Evolutionary conservation across 2,113 vertebrate genomes (phyloP), one percentile per base, ranked within the genome.

Genomic region (Dasyurus viverrinus): DNA sequence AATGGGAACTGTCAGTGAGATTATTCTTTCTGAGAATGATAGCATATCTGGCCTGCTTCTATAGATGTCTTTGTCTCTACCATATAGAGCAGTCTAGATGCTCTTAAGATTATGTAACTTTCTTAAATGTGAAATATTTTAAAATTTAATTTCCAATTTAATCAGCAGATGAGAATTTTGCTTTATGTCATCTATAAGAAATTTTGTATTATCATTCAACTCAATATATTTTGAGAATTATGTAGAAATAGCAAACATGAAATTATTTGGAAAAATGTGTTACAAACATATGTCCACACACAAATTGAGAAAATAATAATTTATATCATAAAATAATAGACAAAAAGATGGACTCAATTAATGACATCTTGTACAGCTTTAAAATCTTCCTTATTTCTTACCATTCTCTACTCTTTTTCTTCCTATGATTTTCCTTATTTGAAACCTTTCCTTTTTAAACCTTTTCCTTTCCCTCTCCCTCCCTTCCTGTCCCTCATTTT

Each of bases 401-500:
- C 10, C 57, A 27, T 25, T 92, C 93, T 57, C 96, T 95, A 57
- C 94, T 52, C 91, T 94, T 36, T 92, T 94, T 6, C 76, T 96
- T 96, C 50, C 22, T 84, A 2, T 2, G 4, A 76, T 94, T 60
- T 97, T 96, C 0, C 26, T 46, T 53, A 68, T 84, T 92, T 91
- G n/a, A n/a, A n/a, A n/a, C 92, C 91, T 19, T 53, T 14, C 57
- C 57, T 25, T 92, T 93, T 57, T 96, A 95, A 57, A 93, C 50
- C 91, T 94, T 36, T 92, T 94, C 76, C 76, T 96, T 96, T 76
- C 93, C 57, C 91, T 94, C 84, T 95, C 53, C 94, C 89, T 90
- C 24, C 93, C 96, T 95, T 47, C 0, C 24, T n/a, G 48, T 76
- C 55, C 93, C 90, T 93, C 90, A 12, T 53, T 53, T 23, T 55